Percentiles rank a stretch among this genome's conserved stretches.
phyloP scores from a whole-genome alignment of 2,888 invertebrate species.

The Agrenia bidenticulata region DNA sequence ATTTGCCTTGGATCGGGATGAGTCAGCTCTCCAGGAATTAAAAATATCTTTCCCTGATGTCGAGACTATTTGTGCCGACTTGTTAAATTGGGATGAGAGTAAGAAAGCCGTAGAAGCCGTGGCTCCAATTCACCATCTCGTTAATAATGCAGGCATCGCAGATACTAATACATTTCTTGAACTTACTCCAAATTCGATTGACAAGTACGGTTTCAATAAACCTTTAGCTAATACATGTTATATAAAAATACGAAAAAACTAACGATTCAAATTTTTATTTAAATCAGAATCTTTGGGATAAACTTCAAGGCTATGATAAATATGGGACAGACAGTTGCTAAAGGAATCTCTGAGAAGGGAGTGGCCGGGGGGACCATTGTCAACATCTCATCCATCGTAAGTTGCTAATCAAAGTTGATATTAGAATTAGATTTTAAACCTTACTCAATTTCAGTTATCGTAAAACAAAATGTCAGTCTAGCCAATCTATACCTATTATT shows the following conservation, averaged over 20 bases:
- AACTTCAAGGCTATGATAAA: slow-evolving; percentile 30
- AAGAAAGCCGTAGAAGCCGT: slow-evolving; percentile 18
- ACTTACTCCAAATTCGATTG: slow-evolving; percentile 12
- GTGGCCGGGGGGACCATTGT: slow-evolving; percentile 27
- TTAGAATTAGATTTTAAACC: too few relatives aligned
- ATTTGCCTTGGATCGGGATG: slow-evolving; percentile 26
- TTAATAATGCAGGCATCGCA: slow-evolving; percentile 33
- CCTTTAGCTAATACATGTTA: too few relatives aligned
- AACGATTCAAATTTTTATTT: too few relatives aligned
- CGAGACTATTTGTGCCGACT: slow-evolving; percentile 17
- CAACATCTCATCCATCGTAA: slow-evolving; percentile 32
- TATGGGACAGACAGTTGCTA: slow-evolving; percentile 21
- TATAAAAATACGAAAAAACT: too few relatives aligned
- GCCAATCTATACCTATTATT: too few relatives aligned
- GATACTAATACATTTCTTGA: slow-evolving; percentile 19
- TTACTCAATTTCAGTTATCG: too few relatives aligned
- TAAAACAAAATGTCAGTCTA: too few relatives aligned
- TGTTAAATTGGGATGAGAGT: slow-evolving; percentile 26
- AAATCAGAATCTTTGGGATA: slow-evolving; percentile 24
- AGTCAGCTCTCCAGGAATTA: slow-evolving; percentile 11
- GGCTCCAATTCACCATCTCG: slow-evolving; percentile 26
- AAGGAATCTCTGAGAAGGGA: slow-evolving; percentile 21
- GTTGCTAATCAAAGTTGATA: background rate
- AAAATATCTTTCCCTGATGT: slow-evolving; percentile 21
- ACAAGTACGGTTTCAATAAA: too few relatives aligned